phyloP scores from a whole-genome alignment of 2,113 vertebrate species.

The Phyllopteryx taeniolatus region DNA sequence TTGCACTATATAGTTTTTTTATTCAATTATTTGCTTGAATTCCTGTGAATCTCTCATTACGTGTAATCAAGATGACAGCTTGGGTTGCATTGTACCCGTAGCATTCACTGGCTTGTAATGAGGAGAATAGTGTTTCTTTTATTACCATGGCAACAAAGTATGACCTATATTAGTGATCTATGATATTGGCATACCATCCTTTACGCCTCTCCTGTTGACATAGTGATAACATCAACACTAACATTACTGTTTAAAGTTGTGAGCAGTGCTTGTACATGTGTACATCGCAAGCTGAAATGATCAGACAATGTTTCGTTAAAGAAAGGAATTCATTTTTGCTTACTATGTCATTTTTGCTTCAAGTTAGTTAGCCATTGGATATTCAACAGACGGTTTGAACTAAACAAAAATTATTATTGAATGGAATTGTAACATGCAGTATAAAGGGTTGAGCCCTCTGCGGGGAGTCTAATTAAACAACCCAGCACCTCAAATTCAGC shows the following conservation, averaged over 20 bases:
- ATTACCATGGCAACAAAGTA: neutral
- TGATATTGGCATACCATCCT: neutral
- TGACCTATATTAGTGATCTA: neutral
- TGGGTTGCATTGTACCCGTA: neutral
- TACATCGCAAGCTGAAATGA: too few species aligned
- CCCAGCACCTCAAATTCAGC: neutral
- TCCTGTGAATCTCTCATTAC: neutral
- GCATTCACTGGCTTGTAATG: neutral
- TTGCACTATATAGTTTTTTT: neutral
- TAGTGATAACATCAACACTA: neutral
- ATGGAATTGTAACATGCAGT: neutral
- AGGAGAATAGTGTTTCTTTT: neutral
- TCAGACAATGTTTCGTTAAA: too few species aligned
- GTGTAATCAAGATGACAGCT: neutral
- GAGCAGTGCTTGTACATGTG: neutral
- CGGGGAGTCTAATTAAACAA: conserved; percentile 10
- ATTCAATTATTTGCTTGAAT: neutral
- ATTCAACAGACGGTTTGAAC: neutral
- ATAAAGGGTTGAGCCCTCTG: conserved; percentile 1
- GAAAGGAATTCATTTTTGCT: too few species aligned
- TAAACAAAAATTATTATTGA: neutral
- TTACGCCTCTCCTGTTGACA: neutral
- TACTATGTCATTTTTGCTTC: neutral
- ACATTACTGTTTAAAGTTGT: neutral
- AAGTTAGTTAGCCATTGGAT: neutral